Evolutionary conservation across 1,140 invertebrate genomes (phyloP).

Genomic region (Atopsyche davidsoni): DNA sequence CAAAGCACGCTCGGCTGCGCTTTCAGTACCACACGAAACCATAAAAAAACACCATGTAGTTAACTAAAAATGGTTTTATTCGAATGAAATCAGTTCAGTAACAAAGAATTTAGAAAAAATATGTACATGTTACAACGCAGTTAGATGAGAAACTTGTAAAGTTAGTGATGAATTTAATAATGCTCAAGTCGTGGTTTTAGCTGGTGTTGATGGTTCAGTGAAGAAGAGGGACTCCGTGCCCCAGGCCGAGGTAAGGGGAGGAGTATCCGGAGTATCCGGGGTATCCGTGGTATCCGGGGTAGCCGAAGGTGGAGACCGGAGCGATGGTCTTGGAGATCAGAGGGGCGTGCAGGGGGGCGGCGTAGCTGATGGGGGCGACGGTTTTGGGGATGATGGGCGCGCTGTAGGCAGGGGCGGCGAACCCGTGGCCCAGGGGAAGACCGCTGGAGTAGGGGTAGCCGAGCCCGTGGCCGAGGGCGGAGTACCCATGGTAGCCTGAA

Average conservation of each 20-base stretch:
- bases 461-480: conserved; percentile 7
- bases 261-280: conserved; percentile 12
- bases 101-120: too few relatives aligned
- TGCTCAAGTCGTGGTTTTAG: too few relatives aligned
- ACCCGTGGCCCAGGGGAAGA: conserved; percentile 13
- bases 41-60: too few relatives aligned
- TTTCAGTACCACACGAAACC: too few relatives aligned
- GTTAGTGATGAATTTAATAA: too few relatives aligned
- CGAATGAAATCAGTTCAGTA: too few relatives aligned
- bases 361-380: conserved; percentile 18
- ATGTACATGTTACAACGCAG: too few relatives aligned
- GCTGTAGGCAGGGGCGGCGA: conserved; percentile 20
- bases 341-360: conserved; percentile 20
- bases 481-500: conserved; percentile 7
- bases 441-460: conserved; percentile 5
- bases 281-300: conserved; percentile 4
- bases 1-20: too few relatives aligned
- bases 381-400: conserved; percentile 21
- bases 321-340: conserved; percentile 25
- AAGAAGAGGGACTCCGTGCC: conserved; percentile 13
- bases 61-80: too few relatives aligned
- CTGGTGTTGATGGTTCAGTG: too few relatives aligned
- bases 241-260: conserved; percentile 15
- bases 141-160: too few relatives aligned
- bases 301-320: conserved; percentile 23